phyloP scores from a whole-genome alignment of 2,888 invertebrate species.

The Rotaria macrura region DNA sequence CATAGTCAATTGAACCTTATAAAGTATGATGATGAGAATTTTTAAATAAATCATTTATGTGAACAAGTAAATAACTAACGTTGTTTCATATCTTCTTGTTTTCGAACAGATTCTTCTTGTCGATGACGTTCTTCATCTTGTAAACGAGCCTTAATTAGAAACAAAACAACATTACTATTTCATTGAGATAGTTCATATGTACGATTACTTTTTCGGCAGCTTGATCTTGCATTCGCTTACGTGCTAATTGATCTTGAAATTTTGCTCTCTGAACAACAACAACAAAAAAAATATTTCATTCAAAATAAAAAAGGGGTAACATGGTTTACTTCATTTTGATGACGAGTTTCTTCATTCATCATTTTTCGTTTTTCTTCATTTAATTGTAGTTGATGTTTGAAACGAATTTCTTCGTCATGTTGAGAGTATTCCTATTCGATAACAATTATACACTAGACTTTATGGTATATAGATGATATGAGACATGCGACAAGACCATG shows the following conservation, averaged over 20 bases:
- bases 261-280: conserved; percentile 78
- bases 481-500: no score
- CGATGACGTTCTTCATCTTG: conserved; percentile 83
- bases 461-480: no score
- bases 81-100: conserved; percentile 81
- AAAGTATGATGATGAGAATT: conserved; percentile 30
- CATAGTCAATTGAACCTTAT: conserved; percentile 78
- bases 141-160: conserved; percentile 59
- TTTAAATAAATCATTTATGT: conserved; percentile 19
- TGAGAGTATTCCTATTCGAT: conserved; percentile 68
- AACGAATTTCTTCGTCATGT: conserved; percentile 77
- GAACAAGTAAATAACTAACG: conserved; percentile 38
- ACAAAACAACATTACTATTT: background rate
- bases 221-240: conserved; percentile 84
- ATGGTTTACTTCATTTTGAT: conserved; percentile 45
- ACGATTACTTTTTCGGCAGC: conserved; percentile 61
- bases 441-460: background rate
- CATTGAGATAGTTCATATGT: no score
- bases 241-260: conserved; percentile 87
- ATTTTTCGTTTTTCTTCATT: conserved; percentile 87
- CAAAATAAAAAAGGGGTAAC: background rate
- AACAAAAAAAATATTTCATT: background rate
- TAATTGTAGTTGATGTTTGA: conserved; percentile 74
- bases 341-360: conserved; percentile 78
- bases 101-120: conserved; percentile 92